Conservation (phyloP, 2,113 vertebrate genomes). For the Genyomyrus donnyi region DNA sequence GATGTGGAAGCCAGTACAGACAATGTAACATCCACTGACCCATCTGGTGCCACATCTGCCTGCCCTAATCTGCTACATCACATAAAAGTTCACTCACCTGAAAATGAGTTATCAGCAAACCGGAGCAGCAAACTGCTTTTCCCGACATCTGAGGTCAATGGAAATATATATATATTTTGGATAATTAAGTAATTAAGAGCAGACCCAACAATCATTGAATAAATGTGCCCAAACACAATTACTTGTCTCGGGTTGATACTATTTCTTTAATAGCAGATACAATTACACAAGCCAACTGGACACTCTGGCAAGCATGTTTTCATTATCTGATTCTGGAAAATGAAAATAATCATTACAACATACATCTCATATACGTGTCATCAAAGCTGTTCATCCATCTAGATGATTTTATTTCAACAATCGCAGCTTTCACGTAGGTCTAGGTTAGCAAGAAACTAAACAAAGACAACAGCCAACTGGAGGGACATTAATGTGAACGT, state of each 20-base stretch:
- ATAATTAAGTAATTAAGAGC: not conserved
- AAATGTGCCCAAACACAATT: not conserved
- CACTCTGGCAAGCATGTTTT: not conserved
- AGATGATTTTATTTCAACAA: not conserved
- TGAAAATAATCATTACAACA: not conserved
- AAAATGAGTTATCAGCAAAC: constrained; percentile 76
- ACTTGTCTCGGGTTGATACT: not conserved
- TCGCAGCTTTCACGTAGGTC: not conserved
- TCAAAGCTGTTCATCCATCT: not conserved
- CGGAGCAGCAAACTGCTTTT: constrained; percentile 75
- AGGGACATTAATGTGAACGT: not conserved
- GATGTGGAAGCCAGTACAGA: not conserved
- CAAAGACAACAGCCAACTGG: not conserved
- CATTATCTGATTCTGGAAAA: not conserved
- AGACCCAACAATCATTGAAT: not conserved
- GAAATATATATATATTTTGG: not conserved
- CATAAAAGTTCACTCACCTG: constrained; percentile 50
- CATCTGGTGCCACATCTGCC: not conserved
- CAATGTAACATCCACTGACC: not conserved
- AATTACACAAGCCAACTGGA: not conserved
- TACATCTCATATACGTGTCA: not conserved
- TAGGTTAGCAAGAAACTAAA: not conserved
- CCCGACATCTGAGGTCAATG: constrained; percentile 61
- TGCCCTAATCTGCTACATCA: not conserved
- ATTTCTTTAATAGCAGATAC: not conserved